Conservation (phyloP, 2,113 vertebrate genomes). For the Oostethus manadensis region DNA sequence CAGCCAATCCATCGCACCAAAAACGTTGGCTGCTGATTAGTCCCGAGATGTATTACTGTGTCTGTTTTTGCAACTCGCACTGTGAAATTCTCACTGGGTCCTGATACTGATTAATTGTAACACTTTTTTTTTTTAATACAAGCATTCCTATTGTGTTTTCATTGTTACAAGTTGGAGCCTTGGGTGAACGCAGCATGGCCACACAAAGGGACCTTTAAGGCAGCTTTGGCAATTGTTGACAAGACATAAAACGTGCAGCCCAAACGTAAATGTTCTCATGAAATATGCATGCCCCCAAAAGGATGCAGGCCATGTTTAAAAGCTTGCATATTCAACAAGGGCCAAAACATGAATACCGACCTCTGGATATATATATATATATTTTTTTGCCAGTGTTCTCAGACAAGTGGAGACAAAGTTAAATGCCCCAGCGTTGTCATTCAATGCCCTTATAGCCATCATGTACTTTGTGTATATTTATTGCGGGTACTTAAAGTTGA, state of each 20-base stretch:
- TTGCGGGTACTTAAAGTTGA: neutral
- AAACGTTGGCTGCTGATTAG: slow-evolving; percentile 19
- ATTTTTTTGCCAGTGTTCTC: no score
- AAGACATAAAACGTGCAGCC: slow-evolving; percentile 38
- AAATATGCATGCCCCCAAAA: slow-evolving; percentile 45
- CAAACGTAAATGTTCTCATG: slow-evolving; percentile 40
- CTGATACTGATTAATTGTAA: slow-evolving; percentile 41
- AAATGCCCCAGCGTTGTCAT: slow-evolving; percentile 22
- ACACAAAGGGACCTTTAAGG: slow-evolving; percentile 22
- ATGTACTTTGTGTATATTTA: slow-evolving; percentile 2
- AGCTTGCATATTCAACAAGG: slow-evolving; percentile 11
- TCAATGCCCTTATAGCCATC: neutral
- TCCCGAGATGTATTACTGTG: slow-evolving; percentile 20
- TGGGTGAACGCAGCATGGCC: slow-evolving; percentile 3
- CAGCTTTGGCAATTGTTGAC: slow-evolving; percentile 45
- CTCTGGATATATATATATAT: no score
- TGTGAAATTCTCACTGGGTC: slow-evolving; percentile 14
- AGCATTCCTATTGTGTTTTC: slow-evolving; percentile 23
- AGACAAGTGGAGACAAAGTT: slow-evolving; percentile 13
- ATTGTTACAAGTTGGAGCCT: slow-evolving; percentile 22
- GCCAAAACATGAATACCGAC: slow-evolving; percentile 8
- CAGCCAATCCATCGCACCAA: slow-evolving; percentile 43
- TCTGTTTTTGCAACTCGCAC: slow-evolving; percentile 24
- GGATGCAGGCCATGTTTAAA: slow-evolving; percentile 27
- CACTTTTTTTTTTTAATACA: slow-evolving; percentile 20